A percentile compares a stretch with the other conserved stretches of the same genome.
Conservation (phyloP, 2,113 vertebrate species). For the Ptyas mucosa region DNA sequence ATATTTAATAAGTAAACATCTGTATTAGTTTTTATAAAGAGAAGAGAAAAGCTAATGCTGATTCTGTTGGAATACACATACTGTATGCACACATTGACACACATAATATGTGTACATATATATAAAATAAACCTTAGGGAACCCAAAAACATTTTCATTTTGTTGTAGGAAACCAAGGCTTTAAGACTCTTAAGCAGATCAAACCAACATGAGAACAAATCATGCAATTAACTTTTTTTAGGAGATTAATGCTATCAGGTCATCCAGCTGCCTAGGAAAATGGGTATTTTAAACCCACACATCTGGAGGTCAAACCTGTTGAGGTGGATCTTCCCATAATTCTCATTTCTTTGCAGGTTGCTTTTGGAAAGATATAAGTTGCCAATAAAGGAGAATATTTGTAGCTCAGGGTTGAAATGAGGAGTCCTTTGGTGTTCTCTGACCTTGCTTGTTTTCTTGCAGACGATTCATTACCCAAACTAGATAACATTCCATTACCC, state of each 20-base stretch:
- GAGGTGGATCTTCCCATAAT: neutral
- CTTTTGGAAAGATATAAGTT: neutral
- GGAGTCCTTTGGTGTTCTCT: neutral
- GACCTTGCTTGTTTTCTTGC: neutral
- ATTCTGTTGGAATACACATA: neutral
- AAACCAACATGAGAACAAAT: constrained; percentile 42
- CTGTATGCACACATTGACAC: neutral
- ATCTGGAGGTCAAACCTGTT: neutral
- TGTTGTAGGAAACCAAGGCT: constrained; percentile 37
- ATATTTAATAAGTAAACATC: constrained; percentile 14
- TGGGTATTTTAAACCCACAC: neutral
- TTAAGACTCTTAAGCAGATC: neutral
- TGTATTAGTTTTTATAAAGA: constrained; percentile 7
- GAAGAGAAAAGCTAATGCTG: constrained; percentile 20
- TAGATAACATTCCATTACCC: neutral
- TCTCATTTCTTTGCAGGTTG: neutral
- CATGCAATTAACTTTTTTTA: constrained; percentile 41
- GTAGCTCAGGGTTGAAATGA: neutral
- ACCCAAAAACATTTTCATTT: constrained; percentile 53
- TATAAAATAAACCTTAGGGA: constrained; percentile 30
- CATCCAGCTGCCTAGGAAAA: neutral
- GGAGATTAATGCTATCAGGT: constrained; percentile 29
- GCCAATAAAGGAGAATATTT: neutral
- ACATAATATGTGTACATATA: neutral
- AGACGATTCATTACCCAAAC: neutral